phyloP scores from a whole-genome alignment of 2,888 invertebrate species.

The Orthosia gothica region DNA sequence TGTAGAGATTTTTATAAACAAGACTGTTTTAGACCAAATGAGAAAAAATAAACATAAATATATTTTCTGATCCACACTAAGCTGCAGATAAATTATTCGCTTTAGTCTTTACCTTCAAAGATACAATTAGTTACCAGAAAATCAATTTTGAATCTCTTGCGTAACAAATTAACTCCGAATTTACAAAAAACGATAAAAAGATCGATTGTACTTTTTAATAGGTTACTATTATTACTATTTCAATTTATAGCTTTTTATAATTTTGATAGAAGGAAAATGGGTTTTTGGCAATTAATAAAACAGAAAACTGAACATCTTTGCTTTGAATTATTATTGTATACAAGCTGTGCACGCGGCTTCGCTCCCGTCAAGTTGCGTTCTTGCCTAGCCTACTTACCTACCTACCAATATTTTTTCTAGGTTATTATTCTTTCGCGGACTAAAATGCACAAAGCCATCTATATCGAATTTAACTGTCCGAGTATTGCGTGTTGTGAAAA shows the following conservation, averaged over 20 bases:
- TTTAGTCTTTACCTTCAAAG: slow-evolving; percentile 16
- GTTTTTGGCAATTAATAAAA: neutral
- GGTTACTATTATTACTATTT: neutral
- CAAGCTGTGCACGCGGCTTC: no score
- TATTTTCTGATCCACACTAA: slow-evolving; percentile 7
- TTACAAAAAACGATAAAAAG: neutral
- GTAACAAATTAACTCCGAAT: neutral
- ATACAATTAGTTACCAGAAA: slow-evolving; percentile 27
- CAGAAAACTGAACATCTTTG: no score
- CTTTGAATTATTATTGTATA: neutral
- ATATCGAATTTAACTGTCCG: no score
- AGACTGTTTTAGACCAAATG: neutral
- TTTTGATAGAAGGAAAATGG: neutral
- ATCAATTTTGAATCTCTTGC: slow-evolving; percentile 6
- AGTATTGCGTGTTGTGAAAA: no score
- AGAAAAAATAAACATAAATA: neutral
- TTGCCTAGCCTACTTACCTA: no score
- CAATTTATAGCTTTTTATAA: neutral
- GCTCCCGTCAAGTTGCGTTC: no score
- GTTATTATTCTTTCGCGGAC: no score
- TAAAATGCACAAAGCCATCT: no score
- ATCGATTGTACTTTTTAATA: neutral
- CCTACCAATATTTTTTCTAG: no score
- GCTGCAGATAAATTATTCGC: neutral
- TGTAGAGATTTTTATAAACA: no score